Percentiles rank a stretch among this genome's conserved stretches.
Evolutionary conservation across 2,888 invertebrate species (phyloP).

Genomic region (Trissolcus japonicus): DNA sequence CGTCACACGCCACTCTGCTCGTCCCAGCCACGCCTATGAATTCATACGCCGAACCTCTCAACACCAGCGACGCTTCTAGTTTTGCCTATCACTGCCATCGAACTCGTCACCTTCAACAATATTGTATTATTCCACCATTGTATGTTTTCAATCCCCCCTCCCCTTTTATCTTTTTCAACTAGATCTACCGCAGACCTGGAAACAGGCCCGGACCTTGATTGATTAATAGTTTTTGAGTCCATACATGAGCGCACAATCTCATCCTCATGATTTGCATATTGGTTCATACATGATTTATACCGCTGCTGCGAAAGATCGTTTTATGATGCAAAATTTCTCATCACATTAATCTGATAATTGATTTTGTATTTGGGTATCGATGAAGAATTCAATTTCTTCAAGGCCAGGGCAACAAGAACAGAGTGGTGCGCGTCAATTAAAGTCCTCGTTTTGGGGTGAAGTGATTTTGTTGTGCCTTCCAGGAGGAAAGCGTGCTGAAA

Average conservation of each 20-base stretch:
- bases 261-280: slow-evolving; percentile 47
- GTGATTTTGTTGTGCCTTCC: slow-evolving; percentile 42
- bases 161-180: neutral
- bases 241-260: slow-evolving; percentile 23
- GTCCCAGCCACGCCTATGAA: slow-evolving; percentile 69
- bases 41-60: slow-evolving; percentile 44
- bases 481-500: slow-evolving; percentile 54
- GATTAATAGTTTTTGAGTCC: slow-evolving; percentile 37
- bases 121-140: neutral
- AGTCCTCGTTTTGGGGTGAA: slow-evolving; percentile 40
- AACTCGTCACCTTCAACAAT: neutral
- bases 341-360: slow-evolving; percentile 35
- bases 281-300: slow-evolving; percentile 46
- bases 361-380: slow-evolving; percentile 34
- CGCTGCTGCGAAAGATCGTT: slow-evolving; percentile 26
- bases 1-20: slow-evolving; percentile 70
- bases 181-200: slow-evolving; percentile 46
- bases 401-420: neutral
- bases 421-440: slow-evolving; percentile 29
- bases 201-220: slow-evolving; percentile 23
- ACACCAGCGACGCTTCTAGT: slow-evolving; percentile 27
- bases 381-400: slow-evolving; percentile 28
- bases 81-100: slow-evolving; percentile 15
- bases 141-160: neutral
- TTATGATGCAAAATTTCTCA: slow-evolving; percentile 32